Conservation (phyloP, 2,113 vertebrate species). For the Ellobius talpinus region DNA sequence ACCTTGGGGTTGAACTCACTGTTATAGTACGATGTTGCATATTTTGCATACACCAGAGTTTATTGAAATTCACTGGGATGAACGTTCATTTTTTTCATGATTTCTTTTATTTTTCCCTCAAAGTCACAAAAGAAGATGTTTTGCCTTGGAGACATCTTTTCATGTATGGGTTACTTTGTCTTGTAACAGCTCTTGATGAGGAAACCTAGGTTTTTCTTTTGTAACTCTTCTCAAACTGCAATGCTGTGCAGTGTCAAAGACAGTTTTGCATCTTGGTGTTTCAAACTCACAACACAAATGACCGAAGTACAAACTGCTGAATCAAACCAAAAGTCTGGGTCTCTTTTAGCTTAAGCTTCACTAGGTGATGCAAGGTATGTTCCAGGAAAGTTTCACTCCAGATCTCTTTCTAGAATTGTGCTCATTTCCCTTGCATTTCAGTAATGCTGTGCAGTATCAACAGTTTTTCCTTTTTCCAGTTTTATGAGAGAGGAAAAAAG, state of each 20-base stretch:
- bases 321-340: not conserved
- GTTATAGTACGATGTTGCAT: not conserved
- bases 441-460: not conserved
- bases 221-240: not conserved
- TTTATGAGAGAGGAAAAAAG: conserved; percentile 1
- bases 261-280: not conserved
- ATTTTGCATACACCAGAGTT: not conserved
- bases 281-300: not conserved
- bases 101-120: not conserved
- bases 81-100: not conserved
- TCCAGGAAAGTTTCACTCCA: not conserved
- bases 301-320: not conserved
- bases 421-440: not conserved
- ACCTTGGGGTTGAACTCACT: not conserved
- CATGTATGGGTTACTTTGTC: not conserved
- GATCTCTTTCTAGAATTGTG: not conserved
- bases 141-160: not conserved
- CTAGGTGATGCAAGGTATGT: not conserved
- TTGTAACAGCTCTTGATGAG: not conserved
- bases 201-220: not conserved
- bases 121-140: not conserved
- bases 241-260: not conserved
- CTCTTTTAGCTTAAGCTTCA: conserved; percentile 1
- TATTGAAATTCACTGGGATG: not conserved
- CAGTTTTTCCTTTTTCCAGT: not conserved